Conservation (phyloP, 2,888 invertebrate species). For the Smittia sp. region DNA sequence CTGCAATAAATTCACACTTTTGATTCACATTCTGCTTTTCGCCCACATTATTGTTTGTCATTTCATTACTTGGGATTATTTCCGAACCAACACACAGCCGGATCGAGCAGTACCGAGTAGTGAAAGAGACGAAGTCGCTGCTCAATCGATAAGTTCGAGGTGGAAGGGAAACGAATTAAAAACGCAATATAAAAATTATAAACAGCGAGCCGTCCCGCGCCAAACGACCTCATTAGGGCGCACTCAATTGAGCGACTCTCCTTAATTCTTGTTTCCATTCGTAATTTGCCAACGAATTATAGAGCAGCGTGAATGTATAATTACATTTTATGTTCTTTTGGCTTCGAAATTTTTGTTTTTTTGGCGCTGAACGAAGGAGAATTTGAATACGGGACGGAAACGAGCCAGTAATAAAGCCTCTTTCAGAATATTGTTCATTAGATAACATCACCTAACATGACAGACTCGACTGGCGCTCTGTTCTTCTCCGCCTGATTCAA, state of each 20-base stretch:
- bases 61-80: slow-evolving; percentile 3
- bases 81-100: background rate
- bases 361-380: no score
- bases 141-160: background rate
- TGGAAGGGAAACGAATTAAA: background rate
- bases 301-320: slow-evolving; percentile 12
- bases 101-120: background rate
- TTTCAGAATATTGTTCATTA: background rate
- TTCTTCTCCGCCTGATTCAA: background rate
- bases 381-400: background rate
- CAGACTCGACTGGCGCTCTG: background rate
- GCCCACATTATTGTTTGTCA: slow-evolving; percentile 9
- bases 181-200: slow-evolving; percentile 7
- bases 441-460: slow-evolving; percentile 8
- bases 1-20: slow-evolving; percentile 9
- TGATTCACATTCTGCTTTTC: slow-evolving; percentile 1
- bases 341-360: background rate
- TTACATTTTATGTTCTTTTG: background rate
- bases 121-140: background rate
- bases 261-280: background rate
- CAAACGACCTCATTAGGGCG: background rate
- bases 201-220: background rate
- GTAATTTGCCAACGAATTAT: background rate
- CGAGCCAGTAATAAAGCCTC: background rate
- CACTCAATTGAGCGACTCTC: slow-evolving; percentile 7